phyloP scores from a whole-genome alignment of 2,888 invertebrate species.

The Tinea pellionella region DNA sequence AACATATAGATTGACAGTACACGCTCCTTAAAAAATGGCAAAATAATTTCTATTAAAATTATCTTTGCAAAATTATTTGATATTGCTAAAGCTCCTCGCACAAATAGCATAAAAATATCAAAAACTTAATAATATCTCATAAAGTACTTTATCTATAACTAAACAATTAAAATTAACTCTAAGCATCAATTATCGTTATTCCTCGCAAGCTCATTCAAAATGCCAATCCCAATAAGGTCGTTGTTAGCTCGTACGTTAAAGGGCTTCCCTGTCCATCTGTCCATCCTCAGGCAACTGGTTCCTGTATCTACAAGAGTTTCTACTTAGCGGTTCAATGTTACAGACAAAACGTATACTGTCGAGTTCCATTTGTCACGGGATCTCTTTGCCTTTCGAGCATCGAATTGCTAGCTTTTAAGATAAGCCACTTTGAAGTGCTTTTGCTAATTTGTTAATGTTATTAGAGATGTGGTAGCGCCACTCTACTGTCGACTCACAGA shows the following conservation, averaged over 20 bases:
- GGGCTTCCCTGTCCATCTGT: constrained; percentile 33
- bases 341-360: constrained; percentile 2
- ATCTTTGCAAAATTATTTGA: too few relatives aligned
- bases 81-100: too few relatives aligned
- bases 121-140: too few relatives aligned
- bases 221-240: constrained; percentile 33
- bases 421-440: background rate
- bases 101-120: too few relatives aligned
- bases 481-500: too few relatives aligned
- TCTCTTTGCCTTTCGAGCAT: background rate
- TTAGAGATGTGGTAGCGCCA: too few relatives aligned
- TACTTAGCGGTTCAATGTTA: constrained; percentile 59
- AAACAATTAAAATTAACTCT: background rate
- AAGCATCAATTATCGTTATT: constrained; percentile 1
- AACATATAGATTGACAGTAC: too few relatives aligned
- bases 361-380: constrained; percentile 1
- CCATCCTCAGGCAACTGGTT: constrained; percentile 31
- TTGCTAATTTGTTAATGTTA: background rate
- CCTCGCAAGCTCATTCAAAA: constrained; percentile 12
- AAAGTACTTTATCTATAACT: background rate
- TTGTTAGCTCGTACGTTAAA: constrained; percentile 18
- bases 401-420: constrained; percentile 5
- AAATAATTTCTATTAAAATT: too few relatives aligned
- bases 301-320: constrained; percentile 42
- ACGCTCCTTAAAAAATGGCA: too few relatives aligned